phyloP scores from a whole-genome alignment of 2,797 vertebrate genomes.

The Gymnoscopelus microlampas region DNA sequence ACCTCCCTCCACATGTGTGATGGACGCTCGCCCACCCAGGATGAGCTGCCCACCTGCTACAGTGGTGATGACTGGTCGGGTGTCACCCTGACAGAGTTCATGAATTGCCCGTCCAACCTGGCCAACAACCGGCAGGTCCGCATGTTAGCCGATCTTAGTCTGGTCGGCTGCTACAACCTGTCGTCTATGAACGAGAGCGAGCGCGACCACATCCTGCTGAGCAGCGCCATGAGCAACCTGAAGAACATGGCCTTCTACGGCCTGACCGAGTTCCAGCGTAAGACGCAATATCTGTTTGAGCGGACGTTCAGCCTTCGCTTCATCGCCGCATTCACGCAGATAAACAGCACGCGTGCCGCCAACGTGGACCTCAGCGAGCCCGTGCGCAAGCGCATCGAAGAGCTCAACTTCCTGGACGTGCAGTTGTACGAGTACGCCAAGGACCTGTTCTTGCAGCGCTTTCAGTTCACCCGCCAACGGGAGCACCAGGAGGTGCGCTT shows the following conservation, averaged over 20 bases:
- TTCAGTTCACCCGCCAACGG: constrained; percentile 92
- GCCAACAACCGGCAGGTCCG: constrained; percentile 96
- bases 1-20: constrained; percentile 96
- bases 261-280: constrained; percentile 96
- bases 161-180: constrained; percentile 86
- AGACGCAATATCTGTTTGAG: constrained; percentile 98
- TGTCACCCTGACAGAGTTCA: constrained; percentile 91
- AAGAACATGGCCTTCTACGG: constrained; percentile 99
- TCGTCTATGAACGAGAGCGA: constrained; percentile 96
- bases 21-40: constrained; percentile 92
- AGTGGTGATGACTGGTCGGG: constrained; percentile 95
- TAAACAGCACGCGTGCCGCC: constrained; percentile 95
- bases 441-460: constrained; percentile 96
- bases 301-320: constrained; percentile 97
- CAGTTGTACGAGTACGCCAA: constrained; percentile 95
- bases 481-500: constrained; percentile 90
- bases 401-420: constrained; percentile 93
- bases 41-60: constrained; percentile 93
- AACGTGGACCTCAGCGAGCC: constrained; percentile 91
- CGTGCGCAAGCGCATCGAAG: constrained; percentile 89
- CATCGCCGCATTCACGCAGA: constrained; percentile 96
- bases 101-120: constrained; percentile 93
- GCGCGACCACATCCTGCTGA: constrained; percentile 89
- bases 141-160: constrained; percentile 93
- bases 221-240: constrained; percentile 95